These are phyloP conservation scores for Apocrypta bakeri DNA, from an alignment of 1,140 invertebrate genomes.

Conservation along the genomic window DNA sequence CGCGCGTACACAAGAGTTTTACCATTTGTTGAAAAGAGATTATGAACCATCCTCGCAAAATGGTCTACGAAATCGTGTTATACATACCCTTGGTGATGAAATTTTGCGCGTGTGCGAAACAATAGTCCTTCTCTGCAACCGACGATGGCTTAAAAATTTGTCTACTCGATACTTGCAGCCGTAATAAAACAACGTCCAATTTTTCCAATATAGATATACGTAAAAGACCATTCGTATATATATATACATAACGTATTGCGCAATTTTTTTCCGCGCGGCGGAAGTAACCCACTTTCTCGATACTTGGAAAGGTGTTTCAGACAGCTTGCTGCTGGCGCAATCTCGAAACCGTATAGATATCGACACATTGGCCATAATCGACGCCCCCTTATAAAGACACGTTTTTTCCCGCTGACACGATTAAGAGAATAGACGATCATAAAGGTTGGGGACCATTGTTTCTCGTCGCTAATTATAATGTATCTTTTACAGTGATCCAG, in stretches of 20 bases:
- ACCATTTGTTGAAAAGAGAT: background rate
- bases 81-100: background rate
- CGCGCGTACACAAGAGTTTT: background rate
- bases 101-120: background rate
- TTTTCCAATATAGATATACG: background rate
- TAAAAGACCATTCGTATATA: background rate
- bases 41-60: background rate
- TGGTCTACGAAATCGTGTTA: background rate
- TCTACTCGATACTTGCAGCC: background rate
- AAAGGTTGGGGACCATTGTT: background rate
- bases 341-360: constrained; percentile 19
- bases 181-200: background rate
- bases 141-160: background rate
- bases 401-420: background rate
- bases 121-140: background rate
- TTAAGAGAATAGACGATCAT: background rate
- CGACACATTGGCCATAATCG: constrained; percentile 22
- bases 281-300: constrained; percentile 45
- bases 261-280: constrained; percentile 9
- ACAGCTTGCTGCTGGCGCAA: constrained; percentile 25
- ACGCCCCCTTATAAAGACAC: background rate
- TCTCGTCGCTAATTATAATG: background rate
- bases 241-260: background rate
- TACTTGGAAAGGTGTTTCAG: constrained; percentile 28
- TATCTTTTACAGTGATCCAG: background rate